Conservation (phyloP, 2,888 invertebrate species). For the Drosophila emarginata region DNA sequence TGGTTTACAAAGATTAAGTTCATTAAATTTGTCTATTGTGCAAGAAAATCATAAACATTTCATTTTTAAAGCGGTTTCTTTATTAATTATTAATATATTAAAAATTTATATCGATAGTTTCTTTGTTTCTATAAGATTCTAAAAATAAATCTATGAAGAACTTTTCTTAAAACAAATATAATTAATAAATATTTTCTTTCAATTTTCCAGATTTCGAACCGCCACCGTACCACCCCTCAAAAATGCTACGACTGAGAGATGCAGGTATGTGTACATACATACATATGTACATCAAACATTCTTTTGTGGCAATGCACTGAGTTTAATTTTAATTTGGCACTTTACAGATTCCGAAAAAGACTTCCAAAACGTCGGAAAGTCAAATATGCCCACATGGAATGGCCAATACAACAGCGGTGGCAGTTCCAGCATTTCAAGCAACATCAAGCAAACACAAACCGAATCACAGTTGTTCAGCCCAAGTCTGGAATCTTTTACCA, state of each 20-base stretch:
- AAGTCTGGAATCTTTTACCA: conserved; percentile 88
- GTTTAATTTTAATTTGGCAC: conserved; percentile 5
- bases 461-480: conserved; percentile 65
- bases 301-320: not conserved
- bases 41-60: too few species aligned
- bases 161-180: not conserved
- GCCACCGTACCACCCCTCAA: conserved; percentile 91
- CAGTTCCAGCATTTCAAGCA: conserved; percentile 65
- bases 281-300: not conserved
- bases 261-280: conserved; percentile 86
- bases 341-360: conserved; percentile 86
- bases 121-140: too few species aligned
- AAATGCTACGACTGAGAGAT: conserved; percentile 88
- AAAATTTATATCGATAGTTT: too few species aligned
- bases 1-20: too few species aligned
- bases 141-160: not conserved
- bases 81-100: too few species aligned
- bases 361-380: conserved; percentile 80
- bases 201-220: conserved; percentile 88
- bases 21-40: too few species aligned
- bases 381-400: conserved; percentile 50
- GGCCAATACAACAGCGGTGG: conserved; percentile 49
- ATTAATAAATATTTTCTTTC: conserved; percentile 14
- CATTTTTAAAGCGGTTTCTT: too few species aligned
- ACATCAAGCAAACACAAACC: conserved; percentile 43